These are phyloP conservation scores for Acronicta alni DNA, from an alignment of 2,888 invertebrate species.

Conservation along the genomic window DNA sequence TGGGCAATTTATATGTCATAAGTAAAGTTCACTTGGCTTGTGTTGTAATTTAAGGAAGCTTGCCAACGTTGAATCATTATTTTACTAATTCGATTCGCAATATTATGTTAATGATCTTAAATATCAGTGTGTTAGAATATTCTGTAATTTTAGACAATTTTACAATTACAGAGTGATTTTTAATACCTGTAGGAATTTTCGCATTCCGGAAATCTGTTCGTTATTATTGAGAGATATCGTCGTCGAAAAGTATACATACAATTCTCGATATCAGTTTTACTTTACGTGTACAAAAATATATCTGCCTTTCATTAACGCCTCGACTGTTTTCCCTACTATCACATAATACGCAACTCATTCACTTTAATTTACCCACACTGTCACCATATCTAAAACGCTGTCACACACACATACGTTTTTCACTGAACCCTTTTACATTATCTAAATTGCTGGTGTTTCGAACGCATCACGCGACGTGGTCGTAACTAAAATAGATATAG, in stretches of 20 bases:
- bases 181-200: too few relatives aligned
- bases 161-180: too few relatives aligned
- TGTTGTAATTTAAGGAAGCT: slow-evolving; percentile 9
- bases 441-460: slow-evolving; percentile 49
- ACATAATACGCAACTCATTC: slow-evolving; percentile 16
- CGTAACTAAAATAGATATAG: slow-evolving; percentile 78
- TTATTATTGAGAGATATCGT: too few relatives aligned
- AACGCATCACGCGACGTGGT: slow-evolving; percentile 69
- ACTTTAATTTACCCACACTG: slow-evolving; percentile 18
- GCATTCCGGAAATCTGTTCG: too few relatives aligned
- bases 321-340: background rate
- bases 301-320: background rate
- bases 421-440: slow-evolving; percentile 42
- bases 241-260: background rate
- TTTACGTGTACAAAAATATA: background rate
- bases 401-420: slow-evolving; percentile 12
- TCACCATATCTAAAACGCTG: slow-evolving; percentile 8
- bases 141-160: background rate
- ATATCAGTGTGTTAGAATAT: slow-evolving; percentile 6
- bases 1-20: slow-evolving; percentile 14
- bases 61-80: background rate
- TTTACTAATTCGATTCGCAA: slow-evolving; percentile 10
- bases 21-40: slow-evolving; percentile 24
- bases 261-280: background rate
- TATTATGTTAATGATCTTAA: background rate